phyloP scores from a whole-genome alignment of 2,113 vertebrate species.

The Rhinichthys klamathensis region DNA sequence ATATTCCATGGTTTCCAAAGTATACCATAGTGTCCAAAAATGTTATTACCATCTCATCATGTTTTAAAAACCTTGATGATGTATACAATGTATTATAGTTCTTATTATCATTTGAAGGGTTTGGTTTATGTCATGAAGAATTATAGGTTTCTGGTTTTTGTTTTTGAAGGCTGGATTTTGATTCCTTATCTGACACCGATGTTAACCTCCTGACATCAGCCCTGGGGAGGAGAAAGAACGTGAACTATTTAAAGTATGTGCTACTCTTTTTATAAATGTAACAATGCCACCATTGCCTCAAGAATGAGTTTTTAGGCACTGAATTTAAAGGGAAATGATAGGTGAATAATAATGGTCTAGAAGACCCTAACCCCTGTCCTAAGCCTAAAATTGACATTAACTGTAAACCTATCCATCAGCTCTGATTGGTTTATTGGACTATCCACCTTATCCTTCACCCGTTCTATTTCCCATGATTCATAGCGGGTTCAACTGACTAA shows the following conservation, averaged over 20 bases:
- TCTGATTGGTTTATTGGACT: too few relatives aligned
- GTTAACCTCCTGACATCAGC: constrained; percentile 23
- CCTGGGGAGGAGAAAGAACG: background rate
- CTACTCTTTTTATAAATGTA: background rate
- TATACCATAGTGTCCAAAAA: background rate
- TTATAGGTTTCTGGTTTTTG: background rate
- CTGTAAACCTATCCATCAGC: too few relatives aligned
- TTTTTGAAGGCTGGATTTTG: constrained; percentile 15
- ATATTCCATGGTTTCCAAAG: background rate
- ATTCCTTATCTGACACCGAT: constrained; percentile 15
- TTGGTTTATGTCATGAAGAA: background rate
- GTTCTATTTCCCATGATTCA: too few relatives aligned
- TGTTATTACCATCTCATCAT: background rate
- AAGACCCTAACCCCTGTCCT: too few relatives aligned
- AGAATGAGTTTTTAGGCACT: background rate
- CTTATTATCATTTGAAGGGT: background rate
- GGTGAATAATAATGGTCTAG: too few relatives aligned
- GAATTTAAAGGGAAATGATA: too few relatives aligned
- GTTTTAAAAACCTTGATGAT: background rate
- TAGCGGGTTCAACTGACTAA: too few relatives aligned
- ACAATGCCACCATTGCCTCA: background rate
- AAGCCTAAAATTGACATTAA: too few relatives aligned
- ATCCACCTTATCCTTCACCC: too few relatives aligned
- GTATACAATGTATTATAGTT: background rate
- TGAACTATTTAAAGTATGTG: constrained; percentile 8